Evolutionary conservation across 2,113 vertebrate genomes (phyloP), one percentile per base, ranked within the genome.

Genomic region (Rhodinocichla rosea): DNA sequence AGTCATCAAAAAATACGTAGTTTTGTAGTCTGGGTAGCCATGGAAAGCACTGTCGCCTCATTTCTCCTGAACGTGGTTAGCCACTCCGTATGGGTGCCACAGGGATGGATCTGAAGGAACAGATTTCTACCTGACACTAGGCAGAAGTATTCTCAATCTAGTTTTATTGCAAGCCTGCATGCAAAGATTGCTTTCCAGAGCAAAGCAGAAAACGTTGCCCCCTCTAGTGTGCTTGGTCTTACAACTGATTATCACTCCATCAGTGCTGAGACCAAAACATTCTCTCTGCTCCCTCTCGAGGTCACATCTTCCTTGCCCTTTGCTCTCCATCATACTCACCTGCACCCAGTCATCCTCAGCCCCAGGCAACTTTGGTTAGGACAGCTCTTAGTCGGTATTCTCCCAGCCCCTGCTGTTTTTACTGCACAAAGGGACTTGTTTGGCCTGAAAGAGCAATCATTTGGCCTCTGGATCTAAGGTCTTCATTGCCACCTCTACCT

Each of bases 61-160:
- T 84, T 89, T 78, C 44, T 69, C 76, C 68, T 35, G 52, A 23
- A 42, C 15, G 21, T 30, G 28, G 10, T 68, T 39, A 64, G 53
- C n/a, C 20, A n/a, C 4, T 80, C 4, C 0, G 0, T 33, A 17
- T 9, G 49, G 4, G 27, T 74, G 64, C 55, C 65, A 40, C 0
- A 0, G 52, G 26, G 22, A 23, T 28, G 9, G 21, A 56, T 56
- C 49, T 59, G 56, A 75, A 75, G 69, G 44, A 9, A 68, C 26
- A 56, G 22, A 52, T 76, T 56, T 89, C 49, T 83, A 13, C 17
- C 3, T 44, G 44, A 84, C 45, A 52, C 27, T 1, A 4, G 65
- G 39, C 65, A 60, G 77, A 63, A 64, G 9, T 56, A 71, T 53
- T 87, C 69, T 79, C 40, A 56, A 1, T 45, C 45, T 44, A 56